Evolutionary conservation across 2,797 vertebrate species (phyloP).

Genomic region (Galagoides demidoff): DNA sequence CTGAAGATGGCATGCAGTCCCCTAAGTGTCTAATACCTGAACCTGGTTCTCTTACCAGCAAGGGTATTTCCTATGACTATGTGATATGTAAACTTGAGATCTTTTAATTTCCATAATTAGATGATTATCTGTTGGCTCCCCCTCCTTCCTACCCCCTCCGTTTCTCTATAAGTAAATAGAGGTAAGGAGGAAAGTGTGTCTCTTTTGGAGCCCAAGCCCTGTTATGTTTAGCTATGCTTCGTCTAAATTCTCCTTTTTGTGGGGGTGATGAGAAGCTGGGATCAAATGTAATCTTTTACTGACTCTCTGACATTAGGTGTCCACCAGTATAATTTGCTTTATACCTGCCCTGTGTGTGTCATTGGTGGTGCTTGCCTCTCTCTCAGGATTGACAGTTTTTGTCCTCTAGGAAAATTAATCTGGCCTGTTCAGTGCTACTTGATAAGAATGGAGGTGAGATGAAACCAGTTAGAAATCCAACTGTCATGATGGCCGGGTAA

Average conservation of each 20-base stretch:
- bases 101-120: neutral
- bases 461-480: neutral
- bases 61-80: neutral
- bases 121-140: neutral
- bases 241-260: neutral
- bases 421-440: neutral
- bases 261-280: neutral
- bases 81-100: neutral
- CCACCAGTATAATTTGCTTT: neutral
- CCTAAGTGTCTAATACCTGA: neutral
- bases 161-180: neutral
- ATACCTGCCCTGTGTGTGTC: neutral
- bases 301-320: neutral
- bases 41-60: neutral
- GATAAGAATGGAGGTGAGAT: neutral
- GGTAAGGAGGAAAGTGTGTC: fast-evolving
- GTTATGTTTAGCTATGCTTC: neutral
- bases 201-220: neutral
- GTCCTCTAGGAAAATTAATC: slow-evolving; percentile 4
- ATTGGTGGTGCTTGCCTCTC: neutral
- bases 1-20: neutral
- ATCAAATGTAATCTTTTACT: neutral
- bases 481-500: neutral
- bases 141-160: fast-evolving
- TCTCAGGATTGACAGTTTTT: neutral